Evolutionary conservation across 2,797 vertebrate genomes (phyloP).

Genomic region (Gambelia wislizenii): DNA sequence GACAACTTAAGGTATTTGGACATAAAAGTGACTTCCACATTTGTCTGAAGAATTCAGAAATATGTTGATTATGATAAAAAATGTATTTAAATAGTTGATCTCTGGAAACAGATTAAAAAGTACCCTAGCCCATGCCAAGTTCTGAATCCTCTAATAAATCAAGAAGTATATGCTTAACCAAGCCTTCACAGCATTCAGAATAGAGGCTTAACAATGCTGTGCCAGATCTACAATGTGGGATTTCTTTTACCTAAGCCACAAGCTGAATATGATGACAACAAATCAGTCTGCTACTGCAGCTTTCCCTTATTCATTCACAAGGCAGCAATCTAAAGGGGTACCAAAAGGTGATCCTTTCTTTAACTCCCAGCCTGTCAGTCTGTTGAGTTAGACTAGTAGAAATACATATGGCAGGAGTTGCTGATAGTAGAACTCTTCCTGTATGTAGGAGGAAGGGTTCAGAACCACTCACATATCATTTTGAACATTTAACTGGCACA

Average conservation of each 20-base stretch:
- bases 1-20: neutral
- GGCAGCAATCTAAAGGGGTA: neutral
- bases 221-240: neutral
- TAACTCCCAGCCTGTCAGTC: neutral
- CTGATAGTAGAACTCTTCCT: neutral
- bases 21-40: neutral
- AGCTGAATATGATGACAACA: neutral
- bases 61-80: neutral
- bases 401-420: neutral
- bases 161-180: neutral
- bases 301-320: neutral
- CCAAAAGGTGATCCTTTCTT: neutral
- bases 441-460: neutral
- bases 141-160: neutral
- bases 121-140: neutral
- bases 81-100: neutral
- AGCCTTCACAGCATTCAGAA: neutral
- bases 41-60: neutral
- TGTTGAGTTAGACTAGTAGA: neutral
- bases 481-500: neutral
- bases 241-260: neutral
- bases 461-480: neutral
- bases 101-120: neutral
- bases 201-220: neutral
- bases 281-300: neutral